Conservation (phyloP, 2,797 vertebrate genomes). For the Simalia tracyae region DNA sequence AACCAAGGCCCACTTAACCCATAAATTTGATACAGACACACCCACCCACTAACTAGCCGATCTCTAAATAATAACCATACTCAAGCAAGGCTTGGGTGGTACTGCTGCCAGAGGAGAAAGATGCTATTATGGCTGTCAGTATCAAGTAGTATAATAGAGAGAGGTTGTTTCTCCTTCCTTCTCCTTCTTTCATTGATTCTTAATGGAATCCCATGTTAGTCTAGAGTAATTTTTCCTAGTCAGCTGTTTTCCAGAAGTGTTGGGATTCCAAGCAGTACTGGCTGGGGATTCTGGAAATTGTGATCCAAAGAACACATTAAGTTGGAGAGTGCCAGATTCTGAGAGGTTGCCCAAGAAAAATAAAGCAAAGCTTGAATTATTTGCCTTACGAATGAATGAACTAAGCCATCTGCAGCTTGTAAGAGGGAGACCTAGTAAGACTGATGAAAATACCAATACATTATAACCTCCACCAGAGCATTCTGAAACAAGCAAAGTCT, state of each 20-base stretch:
- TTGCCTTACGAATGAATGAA: not conserved
- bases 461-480: not conserved
- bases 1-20: constrained; percentile 6
- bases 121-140: not conserved
- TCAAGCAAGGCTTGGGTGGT: not conserved
- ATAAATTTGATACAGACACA: not conserved
- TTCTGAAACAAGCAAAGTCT: not conserved
- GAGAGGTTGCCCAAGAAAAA: not conserved
- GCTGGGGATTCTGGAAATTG: not conserved
- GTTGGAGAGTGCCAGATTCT: not conserved
- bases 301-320: not conserved
- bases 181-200: not conserved
- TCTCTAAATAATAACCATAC: not conserved
- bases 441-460: not conserved
- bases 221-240: not conserved
- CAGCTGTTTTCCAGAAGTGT: not conserved
- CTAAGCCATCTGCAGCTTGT: not conserved
- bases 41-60: not conserved
- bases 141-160: not conserved
- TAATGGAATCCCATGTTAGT: not conserved
- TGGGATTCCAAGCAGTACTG: not conserved
- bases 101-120: not conserved
- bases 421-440: not conserved
- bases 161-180: not conserved
- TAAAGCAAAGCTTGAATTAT: not conserved